These are phyloP conservation scores for Polydrusus pterygomalis DNA, from an alignment of 2,888 invertebrate genomes.

Conservation along the genomic window DNA sequence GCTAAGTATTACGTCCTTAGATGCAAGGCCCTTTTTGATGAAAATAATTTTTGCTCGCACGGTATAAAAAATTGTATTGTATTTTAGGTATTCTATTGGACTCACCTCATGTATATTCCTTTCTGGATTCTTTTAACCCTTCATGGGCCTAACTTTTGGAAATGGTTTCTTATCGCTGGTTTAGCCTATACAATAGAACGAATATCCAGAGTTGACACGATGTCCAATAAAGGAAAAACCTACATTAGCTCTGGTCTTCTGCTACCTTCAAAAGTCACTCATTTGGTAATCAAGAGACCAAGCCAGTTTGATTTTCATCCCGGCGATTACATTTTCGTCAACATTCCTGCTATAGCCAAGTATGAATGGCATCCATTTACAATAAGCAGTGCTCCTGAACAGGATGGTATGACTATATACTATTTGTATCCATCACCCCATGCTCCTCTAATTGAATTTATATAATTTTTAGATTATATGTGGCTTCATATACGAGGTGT, in stretches of 20 bases:
- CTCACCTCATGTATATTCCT: conserved; percentile 90
- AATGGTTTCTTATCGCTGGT: conserved; percentile 92
- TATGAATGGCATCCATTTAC: conserved; percentile 99
- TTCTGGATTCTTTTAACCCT: conserved; percentile 90
- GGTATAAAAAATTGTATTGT: too few relatives aligned
- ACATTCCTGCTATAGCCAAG: conserved; percentile 92
- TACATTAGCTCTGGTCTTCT: conserved; percentile 92
- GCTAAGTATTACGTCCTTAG: too few relatives aligned
- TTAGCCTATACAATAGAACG: conserved; percentile 86
- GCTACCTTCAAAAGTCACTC: conserved; percentile 92
- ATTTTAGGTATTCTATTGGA: conserved; percentile 92
- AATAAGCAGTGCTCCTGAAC: conserved; percentile 95
- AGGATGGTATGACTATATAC: too few relatives aligned
- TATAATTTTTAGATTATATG: conserved; percentile 81
- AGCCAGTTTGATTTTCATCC: conserved; percentile 91
- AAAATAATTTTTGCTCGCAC: too few relatives aligned
- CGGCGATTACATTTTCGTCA: conserved; percentile 95
- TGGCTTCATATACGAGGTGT: conserved; percentile 96
- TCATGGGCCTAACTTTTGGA: conserved; percentile 96
- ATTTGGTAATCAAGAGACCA: conserved; percentile 91
- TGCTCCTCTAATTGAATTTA: too few relatives aligned
- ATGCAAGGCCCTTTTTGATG: too few relatives aligned
- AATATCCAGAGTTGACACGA: conserved; percentile 77
- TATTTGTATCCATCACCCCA: too few relatives aligned
- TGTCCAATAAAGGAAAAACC: conserved; percentile 87